A percentile compares a stretch with the other conserved stretches of the same genome.
Evolutionary conservation across 2,113 vertebrate species (phyloP).

Genomic region (Nycticebus coucang): DNA sequence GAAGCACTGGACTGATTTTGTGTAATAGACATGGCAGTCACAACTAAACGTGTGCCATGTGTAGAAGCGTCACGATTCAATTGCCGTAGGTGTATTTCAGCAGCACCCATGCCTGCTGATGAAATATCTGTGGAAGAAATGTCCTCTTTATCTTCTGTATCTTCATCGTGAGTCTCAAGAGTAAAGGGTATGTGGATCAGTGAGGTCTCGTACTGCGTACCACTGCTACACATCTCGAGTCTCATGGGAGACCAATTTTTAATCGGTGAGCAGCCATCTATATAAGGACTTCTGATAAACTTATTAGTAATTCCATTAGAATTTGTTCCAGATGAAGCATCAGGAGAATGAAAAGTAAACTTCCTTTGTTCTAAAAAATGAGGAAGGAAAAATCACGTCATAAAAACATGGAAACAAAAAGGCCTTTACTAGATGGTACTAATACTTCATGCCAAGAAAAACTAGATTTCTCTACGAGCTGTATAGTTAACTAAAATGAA

Average conservation of each 20-base stretch:
- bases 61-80: slow-evolving; percentile 43
- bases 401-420: neutral
- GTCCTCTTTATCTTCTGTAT: slow-evolving; percentile 86
- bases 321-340: slow-evolving; percentile 81
- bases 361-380: slow-evolving; percentile 86
- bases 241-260: slow-evolving; percentile 90
- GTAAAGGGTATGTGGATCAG: slow-evolving; percentile 87
- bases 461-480: neutral
- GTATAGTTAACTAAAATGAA: neutral
- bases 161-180: slow-evolving; percentile 84
- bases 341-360: slow-evolving; percentile 87
- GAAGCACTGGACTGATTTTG: slow-evolving; percentile 66
- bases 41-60: slow-evolving; percentile 39
- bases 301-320: slow-evolving; percentile 79
- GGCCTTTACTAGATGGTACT: neutral
- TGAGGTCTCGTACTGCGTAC: slow-evolving; percentile 84
- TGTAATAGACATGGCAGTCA: slow-evolving; percentile 78
- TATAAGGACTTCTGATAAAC: slow-evolving; percentile 88
- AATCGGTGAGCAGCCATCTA: slow-evolving; percentile 97
- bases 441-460: neutral
- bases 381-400: neutral
- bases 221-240: slow-evolving; percentile 82
- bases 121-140: slow-evolving; percentile 48
- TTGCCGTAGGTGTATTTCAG: neutral
- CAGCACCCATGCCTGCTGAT: slow-evolving; percentile 60